Evolutionary conservation across 2,797 vertebrate species (phyloP).

Genomic region (Craterocephalus amniculus): DNA sequence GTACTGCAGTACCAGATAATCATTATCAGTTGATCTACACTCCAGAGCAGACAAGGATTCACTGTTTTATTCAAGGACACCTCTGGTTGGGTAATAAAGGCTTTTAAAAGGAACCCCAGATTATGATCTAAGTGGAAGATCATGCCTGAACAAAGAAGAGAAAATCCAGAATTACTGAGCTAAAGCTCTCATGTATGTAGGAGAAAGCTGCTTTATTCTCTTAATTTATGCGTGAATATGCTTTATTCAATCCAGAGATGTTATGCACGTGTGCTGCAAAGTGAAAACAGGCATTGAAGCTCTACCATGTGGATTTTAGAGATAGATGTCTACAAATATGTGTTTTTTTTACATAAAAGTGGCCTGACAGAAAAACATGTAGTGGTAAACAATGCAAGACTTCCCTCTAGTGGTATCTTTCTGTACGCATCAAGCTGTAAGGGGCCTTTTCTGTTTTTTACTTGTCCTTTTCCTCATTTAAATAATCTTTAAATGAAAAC

Average conservation of each 20-base stretch:
- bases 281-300: neutral
- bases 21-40: neutral
- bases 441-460: neutral
- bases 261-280: neutral
- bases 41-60: conserved; percentile 2
- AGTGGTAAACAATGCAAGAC: conserved; percentile 15
- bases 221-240: neutral
- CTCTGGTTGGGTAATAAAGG: neutral
- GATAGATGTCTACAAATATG: neutral
- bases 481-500: neutral
- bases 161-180: conserved; percentile 17
- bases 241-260: neutral
- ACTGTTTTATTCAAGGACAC: conserved; percentile 32
- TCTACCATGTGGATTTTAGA: neutral
- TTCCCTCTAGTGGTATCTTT: conserved; percentile 55
- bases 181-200: conserved; percentile 8
- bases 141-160: neutral
- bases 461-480: neutral
- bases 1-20: conserved; percentile 5
- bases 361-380: neutral
- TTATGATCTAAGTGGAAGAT: conserved; percentile 34
- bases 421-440: neutral
- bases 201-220: neutral
- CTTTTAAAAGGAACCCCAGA: conserved; percentile 22
- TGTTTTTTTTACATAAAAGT: neutral